Evolutionary conservation across 2,888 invertebrate species (phyloP), one percentile per base, ranked within the genome.

Genomic region (Corbicula japonica): DNA sequence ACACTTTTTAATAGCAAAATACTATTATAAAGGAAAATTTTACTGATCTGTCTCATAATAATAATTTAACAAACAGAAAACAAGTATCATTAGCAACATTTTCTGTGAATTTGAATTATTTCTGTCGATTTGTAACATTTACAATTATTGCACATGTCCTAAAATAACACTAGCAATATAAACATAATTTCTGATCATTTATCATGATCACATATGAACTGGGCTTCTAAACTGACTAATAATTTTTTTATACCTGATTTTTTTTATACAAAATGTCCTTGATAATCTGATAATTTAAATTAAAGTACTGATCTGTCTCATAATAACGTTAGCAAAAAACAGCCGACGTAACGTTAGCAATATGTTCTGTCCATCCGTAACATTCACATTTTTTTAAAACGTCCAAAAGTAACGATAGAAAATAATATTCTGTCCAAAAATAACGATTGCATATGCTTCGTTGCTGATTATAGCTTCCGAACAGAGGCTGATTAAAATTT

Each of bases 321-420:
- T n/a, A 12, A 62, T 44, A 62, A 62, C 44, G 46, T 26, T 62
- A 62, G 62, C 62, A 62, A 4, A 58, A 35, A 18, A 34, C n/a
- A 58, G 58, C 34, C 58, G 35, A 30, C 50, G 34, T 63, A 28
- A 65, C 48, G 26, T 52, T 50, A 65, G 65, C 65, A 65, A 65
- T 65, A 32, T 50, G 6, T 65, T 65, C 50, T 21, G 52, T 65
- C 65, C 65, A 50, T 32, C 26, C 34, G 50, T 65, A 65, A 65
- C 65, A 52, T 61, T 61, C 61, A 61, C 61, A 61, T 44, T 41
- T 8, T 1, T 28, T 61, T 41, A 61, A 41, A 41, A 23, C 28
- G 61, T 61, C 66, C 52, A 35, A 66, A 52, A 52, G 26, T 66
- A 66, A 66, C 66, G 54, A 35, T 66, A 66, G 54, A 52, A 52